Evolutionary conservation across 2,113 vertebrate genomes (phyloP).

Genomic region (Falco punctatus): DNA sequence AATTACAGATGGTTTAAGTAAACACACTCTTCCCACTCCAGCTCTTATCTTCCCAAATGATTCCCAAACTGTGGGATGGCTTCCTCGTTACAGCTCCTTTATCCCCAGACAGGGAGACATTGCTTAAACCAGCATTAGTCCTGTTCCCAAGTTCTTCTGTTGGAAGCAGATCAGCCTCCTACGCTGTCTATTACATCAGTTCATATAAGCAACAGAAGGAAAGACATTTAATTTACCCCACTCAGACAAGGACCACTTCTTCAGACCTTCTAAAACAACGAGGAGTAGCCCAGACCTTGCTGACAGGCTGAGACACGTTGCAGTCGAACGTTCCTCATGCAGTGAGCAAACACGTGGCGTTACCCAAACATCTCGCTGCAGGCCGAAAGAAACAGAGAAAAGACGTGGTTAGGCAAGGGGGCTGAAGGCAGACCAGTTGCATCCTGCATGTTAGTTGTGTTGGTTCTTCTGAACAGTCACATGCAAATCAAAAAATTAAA

Average conservation of each 20-base stretch:
- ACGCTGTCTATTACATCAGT: rapidly evolving
- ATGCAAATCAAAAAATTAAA: rapidly evolving
- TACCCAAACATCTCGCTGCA: background rate
- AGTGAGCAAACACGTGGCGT: rapidly evolving
- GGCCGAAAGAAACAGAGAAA: background rate
- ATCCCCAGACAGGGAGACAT: background rate
- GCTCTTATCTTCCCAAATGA: background rate
- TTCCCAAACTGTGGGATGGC: background rate
- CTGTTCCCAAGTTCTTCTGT: rapidly evolving
- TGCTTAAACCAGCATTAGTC: rapidly evolving
- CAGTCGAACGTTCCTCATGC: rapidly evolving
- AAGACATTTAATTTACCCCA: background rate
- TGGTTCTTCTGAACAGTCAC: rapidly evolving
- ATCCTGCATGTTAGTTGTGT: rapidly evolving
- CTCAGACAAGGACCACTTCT: background rate
- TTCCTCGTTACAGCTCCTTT: background rate
- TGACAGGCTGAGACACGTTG: rapidly evolving
- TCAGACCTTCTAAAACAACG: background rate
- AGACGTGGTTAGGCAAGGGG: rapidly evolving
- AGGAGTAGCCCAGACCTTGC: background rate
- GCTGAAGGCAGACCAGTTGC: background rate
- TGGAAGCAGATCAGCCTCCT: background rate
- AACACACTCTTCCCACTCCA: background rate
- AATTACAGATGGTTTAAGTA: background rate
- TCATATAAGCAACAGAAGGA: background rate